Base-by-base conservation (phyloP, 2,113 vertebrate genomes). In the Ascaphus truei region DNA sequence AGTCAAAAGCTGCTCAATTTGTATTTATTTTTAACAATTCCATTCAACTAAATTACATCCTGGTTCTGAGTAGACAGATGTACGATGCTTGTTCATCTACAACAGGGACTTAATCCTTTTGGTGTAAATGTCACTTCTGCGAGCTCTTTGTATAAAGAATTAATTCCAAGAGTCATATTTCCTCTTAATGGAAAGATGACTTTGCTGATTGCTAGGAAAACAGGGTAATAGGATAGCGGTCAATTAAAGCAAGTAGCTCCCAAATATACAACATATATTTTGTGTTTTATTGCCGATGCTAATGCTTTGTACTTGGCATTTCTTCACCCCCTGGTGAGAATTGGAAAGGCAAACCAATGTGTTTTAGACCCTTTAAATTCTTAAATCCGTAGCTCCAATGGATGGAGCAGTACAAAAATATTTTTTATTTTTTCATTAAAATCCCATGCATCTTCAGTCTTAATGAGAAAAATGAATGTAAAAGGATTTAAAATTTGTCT, bases 121-220 rank as follows among this genome's bases (percentile, higher is more conserved):
- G 69, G 56, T 79, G 58, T 81, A 83, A 85, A 87, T 84, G 80
- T 80, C 78, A 83, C 83, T 88, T 79, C 77, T 84, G 82, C 59
- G 80, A 84, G 74, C 67, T 80, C 72, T 88, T 87, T 84, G 60
- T 80, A 80, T 85, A 85, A 83, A 84, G 66, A 88, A 86, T 84
- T 88, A 79, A 82, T 88, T 86, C 78, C 79, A 85, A 81, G 80
- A 85, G 84, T 83, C 60, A 36, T 85, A 81, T 88, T 89, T 85
- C 68, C 75, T 88, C 81, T 79, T 89, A 87, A 85, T 77, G 71
- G 74, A 80, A 84, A 88, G 78, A 86, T 79, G 83, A 77, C 73
- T 86, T 81, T 80, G 81, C 74, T 48, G 52, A 76, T 81, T 88
- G 62, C 62, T 86, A 72, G 72, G 31, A 84, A 83, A 71, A 68